Evolutionary conservation across 2,888 invertebrate genomes (phyloP), one percentile per base, ranked within the genome.

Genomic region (Eupelmus urozonus): DNA sequence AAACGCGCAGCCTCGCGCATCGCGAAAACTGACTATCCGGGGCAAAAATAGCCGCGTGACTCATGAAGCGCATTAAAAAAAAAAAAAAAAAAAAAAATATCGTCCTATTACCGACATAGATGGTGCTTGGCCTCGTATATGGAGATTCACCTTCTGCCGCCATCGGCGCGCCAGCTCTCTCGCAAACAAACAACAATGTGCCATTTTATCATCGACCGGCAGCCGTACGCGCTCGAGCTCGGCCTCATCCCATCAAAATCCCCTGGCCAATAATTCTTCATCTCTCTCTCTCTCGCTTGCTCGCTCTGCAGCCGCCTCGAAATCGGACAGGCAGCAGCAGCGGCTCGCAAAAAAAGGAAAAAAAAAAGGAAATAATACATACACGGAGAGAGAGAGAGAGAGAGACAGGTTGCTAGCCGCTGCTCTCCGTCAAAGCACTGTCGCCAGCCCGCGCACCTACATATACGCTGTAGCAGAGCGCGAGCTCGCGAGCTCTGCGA

Each of bases 11-110:
- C 34, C 34, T 29, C 18, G n/a, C 20, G 16, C 11, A 1, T 7
- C 53, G 29, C 23, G 11, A 9, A 13, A n/a, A 42, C 23, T 51
- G 34, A 20, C 34, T 16, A 29, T 66, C 20, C 45, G 2, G 2
- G 42, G 42, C 57, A 59, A 70, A 70, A 70, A 70, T 70, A 70
- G 45, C 57, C 34, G 23, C n/a, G 11, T 70, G 69, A 70, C 42
- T 70, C 69, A 70, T 40, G 59, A 27, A 70, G 23, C 66, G 72
- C 73, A 57, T 57, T 74, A 53, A 55, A 29, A 29, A 16, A 65
- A 42, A 5, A 34, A 34, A 34, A 34, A 9, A 34, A 34, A 34
- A 9, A 34, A 55, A 29, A 29, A 16, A 65, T 49, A 65, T 57
- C 45, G 57, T 65, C 73, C 65, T 55, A 27, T 25, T 51, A 63